Conservation (phyloP, 2,797 vertebrate species). For the Nasua narica region DNA sequence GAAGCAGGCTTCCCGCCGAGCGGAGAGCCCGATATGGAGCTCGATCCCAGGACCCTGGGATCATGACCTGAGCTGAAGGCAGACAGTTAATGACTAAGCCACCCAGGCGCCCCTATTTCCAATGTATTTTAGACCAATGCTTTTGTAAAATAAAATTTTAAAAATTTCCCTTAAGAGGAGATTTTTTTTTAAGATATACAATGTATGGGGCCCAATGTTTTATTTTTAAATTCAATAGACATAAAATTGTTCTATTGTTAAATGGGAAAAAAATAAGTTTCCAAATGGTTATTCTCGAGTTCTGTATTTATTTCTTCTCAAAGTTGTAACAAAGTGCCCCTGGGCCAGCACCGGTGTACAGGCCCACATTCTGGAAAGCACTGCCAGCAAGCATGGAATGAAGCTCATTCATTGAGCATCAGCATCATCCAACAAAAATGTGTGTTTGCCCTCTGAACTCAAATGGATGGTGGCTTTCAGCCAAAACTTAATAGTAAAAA, state of each 20-base stretch:
- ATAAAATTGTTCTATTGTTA: background rate
- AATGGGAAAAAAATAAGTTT: background rate
- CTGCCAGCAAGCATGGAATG: background rate
- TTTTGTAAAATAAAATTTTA: background rate
- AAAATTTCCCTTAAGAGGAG: background rate
- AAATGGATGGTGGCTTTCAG: background rate
- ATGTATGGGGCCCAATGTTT: background rate
- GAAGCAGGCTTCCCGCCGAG: no score
- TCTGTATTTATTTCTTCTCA: background rate
- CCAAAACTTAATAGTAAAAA: background rate
- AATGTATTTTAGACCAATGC: background rate
- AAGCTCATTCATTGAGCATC: background rate
- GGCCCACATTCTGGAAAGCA: background rate
- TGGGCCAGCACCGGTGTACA: background rate
- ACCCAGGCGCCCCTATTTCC: no score
- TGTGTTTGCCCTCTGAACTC: background rate
- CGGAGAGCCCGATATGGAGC: no score
- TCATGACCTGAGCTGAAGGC: no score
- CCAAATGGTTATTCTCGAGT: background rate
- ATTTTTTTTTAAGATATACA: background rate
- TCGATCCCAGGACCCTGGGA: no score
- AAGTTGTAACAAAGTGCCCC: background rate
- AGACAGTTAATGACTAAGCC: no score
- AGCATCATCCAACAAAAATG: background rate
- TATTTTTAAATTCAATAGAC: slow-evolving; percentile 9